A percentile compares a stretch with the other conserved stretches of the same genome.
These are phyloP conservation scores for Calypte anna DNA, from an alignment of 2,113 vertebrate species.

Conservation along the genomic window DNA sequence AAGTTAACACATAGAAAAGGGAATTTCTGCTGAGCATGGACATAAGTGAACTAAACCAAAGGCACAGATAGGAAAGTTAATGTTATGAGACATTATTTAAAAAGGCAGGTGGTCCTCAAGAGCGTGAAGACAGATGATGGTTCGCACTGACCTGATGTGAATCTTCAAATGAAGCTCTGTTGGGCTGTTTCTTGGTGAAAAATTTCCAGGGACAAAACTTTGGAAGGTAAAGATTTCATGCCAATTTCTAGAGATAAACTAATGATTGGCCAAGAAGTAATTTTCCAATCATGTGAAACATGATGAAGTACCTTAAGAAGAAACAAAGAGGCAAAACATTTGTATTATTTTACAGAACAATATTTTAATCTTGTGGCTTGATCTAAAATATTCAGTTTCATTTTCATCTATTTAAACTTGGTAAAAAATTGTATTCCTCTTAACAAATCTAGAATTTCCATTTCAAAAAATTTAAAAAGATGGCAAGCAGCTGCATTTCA, in stretches of 20 bases:
- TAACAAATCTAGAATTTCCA: background rate
- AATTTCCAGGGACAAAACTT: background rate
- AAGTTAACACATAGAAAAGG: background rate
- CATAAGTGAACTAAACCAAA: background rate
- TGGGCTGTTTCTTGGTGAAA: background rate
- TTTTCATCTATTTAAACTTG: background rate
- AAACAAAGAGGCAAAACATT: background rate
- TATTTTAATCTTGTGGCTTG: background rate
- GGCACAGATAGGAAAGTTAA: background rate
- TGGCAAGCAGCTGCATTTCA: background rate
- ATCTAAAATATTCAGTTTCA: background rate
- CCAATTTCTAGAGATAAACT: background rate
- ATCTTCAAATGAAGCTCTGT: background rate
- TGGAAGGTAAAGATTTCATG: background rate
- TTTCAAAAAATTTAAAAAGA: background rate
- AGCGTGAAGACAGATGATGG: background rate
- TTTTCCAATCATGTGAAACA: background rate
- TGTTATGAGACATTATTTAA: background rate
- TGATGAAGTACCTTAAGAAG: background rate
- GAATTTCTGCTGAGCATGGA: rapidly evolving
- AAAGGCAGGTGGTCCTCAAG: background rate
- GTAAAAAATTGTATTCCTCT: background rate
- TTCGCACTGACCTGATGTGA: background rate
- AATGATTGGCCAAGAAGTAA: background rate
- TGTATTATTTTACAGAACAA: background rate